Evolutionary conservation across 2,888 invertebrate genomes (phyloP).

Genomic region (Aethes cnicana): DNA sequence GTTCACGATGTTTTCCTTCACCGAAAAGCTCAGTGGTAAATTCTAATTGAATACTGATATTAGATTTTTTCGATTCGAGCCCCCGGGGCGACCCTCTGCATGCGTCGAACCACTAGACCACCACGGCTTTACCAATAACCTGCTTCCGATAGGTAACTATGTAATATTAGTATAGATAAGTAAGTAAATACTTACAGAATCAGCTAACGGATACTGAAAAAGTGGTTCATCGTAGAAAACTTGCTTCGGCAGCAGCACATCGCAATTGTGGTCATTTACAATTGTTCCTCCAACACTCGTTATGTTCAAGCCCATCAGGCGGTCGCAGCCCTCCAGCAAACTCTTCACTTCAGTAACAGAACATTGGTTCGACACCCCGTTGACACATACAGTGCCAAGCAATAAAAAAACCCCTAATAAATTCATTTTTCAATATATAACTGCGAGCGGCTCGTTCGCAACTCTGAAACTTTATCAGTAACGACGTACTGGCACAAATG

Average conservation of each 20-base stretch:
- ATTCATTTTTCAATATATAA: constrained; percentile 14
- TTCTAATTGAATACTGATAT: too few species aligned
- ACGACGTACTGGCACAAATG: constrained; percentile 1
- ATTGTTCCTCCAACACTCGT: constrained; percentile 71
- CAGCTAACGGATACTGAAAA: constrained; percentile 64
- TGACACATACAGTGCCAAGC: constrained; percentile 33
- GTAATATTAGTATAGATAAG: not conserved
- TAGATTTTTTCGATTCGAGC: too few species aligned
- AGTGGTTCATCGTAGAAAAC: constrained; percentile 72
- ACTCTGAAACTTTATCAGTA: not conserved
- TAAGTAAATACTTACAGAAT: constrained; percentile 52
- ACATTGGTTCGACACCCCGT: constrained; percentile 48
- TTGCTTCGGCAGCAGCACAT: constrained; percentile 71
- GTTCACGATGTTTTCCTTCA: too few species aligned
- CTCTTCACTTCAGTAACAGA: constrained; percentile 59
- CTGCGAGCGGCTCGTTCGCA: not conserved
- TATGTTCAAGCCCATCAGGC: constrained; percentile 63
- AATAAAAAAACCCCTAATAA: constrained; percentile 28
- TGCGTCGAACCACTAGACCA: too few species aligned
- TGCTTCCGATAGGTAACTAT: too few species aligned
- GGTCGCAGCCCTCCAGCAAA: constrained; percentile 69
- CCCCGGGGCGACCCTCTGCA: too few species aligned
- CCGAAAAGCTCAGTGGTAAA: constrained; percentile 17
- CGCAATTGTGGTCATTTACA: constrained; percentile 75
- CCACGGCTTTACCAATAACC: too few species aligned